Percentiles rank a stretch among this genome's conserved stretches.
Evolutionary conservation across 2,113 vertebrate species (phyloP).

Genomic region (Corvus hawaiiensis): DNA sequence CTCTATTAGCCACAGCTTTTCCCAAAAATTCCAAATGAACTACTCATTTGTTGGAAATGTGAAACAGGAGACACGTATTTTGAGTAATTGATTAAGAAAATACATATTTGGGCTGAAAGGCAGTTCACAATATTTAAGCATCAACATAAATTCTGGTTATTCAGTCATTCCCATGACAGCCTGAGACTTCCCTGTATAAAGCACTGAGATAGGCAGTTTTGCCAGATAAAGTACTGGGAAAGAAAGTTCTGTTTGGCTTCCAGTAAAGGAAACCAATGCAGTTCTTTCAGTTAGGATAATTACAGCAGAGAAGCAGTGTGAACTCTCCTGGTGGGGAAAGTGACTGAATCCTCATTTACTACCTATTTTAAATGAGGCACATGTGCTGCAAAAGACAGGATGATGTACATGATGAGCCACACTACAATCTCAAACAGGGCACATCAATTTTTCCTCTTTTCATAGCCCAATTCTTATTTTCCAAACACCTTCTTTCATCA

Average conservation of each 20-base stretch:
- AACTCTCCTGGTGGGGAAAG: neutral
- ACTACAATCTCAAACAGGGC: neutral
- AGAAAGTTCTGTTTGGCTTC: neutral
- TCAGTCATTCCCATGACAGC: neutral
- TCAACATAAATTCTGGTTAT: neutral
- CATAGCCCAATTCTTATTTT: neutral
- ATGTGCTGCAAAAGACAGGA: neutral
- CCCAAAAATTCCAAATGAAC: neutral
- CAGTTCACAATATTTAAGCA: neutral
- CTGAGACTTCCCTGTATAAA: neutral
- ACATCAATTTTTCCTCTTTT: neutral
- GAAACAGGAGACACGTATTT: neutral
- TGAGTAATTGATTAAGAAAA: neutral
- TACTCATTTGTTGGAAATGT: neutral
- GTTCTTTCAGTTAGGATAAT: neutral
- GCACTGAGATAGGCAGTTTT: neutral
- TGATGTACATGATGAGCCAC: neutral
- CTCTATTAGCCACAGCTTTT: neutral
- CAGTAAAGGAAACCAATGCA: neutral
- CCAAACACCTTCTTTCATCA: neutral
- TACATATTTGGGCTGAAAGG: neutral
- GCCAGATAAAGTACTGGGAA: neutral
- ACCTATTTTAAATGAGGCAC: neutral
- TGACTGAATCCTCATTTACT: neutral
- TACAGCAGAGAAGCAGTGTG: neutral